phyloP scores from a whole-genome alignment of 1,140 invertebrate species.

The Leptinotarsa lineolata region DNA sequence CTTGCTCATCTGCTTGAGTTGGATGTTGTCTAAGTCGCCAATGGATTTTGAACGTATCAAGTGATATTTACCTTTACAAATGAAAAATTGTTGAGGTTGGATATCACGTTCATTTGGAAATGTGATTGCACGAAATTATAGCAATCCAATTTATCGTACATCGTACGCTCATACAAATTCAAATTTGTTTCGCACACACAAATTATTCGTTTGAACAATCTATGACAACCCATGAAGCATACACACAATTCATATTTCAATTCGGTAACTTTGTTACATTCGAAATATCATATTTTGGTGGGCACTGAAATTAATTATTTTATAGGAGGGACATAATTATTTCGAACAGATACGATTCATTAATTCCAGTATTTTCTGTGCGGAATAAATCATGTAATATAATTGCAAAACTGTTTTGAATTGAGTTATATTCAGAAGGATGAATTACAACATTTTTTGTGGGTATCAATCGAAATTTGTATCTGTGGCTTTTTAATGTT shows the following conservation, averaged over 20 bases:
- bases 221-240: conserved; percentile 9
- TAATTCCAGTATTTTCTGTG: conserved; percentile 14
- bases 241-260: conserved; percentile 17
- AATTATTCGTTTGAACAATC: conserved; percentile 18
- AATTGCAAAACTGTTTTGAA: not conserved
- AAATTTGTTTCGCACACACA: conserved; percentile 5
- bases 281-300: conserved; percentile 14
- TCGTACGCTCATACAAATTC: conserved; percentile 4
- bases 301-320: conserved; percentile 11
- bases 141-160: not conserved
- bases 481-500: too few relatives aligned
- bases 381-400: conserved; percentile 8
- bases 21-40: too few relatives aligned
- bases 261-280: conserved; percentile 10
- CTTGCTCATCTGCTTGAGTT: too few relatives aligned
- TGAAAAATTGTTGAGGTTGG: too few relatives aligned
- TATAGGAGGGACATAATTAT: not conserved
- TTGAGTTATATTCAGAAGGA: conserved; percentile 5
- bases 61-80: too few relatives aligned
- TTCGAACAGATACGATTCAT: conserved; percentile 11
- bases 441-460: conserved; percentile 2
- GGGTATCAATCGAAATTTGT: not conserved
- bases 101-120: too few relatives aligned
- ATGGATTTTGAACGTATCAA: too few relatives aligned
- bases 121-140: not conserved